Conservation (phyloP, 2,113 vertebrate species). For the Butorides virescens region DNA sequence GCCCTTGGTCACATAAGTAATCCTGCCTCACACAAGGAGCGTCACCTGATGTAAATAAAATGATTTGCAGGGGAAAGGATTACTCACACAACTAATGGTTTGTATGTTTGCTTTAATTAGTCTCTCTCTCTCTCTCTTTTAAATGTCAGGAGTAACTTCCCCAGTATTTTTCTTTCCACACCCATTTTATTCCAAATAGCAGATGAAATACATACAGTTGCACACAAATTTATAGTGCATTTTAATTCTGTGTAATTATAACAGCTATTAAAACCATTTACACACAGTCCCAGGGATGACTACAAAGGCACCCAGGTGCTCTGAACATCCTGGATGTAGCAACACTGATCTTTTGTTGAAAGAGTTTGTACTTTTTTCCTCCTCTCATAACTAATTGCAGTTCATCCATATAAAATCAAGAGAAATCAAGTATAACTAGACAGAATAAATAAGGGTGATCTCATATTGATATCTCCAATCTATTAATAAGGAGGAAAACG, state of each 20-base stretch:
- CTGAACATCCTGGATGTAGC: not conserved
- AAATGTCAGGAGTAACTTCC: not conserved
- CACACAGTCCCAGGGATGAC: not conserved
- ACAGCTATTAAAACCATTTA: not conserved
- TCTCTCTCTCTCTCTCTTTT: not conserved
- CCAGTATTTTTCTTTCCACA: not conserved
- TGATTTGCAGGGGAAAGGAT: conserved; percentile 5
- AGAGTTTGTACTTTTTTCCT: not conserved
- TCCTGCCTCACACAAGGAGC: not conserved
- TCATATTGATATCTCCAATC: not conserved
- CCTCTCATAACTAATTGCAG: not conserved
- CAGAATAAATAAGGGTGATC: not conserved
- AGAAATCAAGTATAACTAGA: not conserved
- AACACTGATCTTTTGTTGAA: not conserved
- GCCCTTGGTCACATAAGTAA: not conserved
- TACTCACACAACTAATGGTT: not conserved
- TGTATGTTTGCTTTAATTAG: not conserved
- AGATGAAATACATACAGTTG: not conserved
- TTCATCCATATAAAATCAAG: not conserved
- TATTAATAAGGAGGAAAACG: not conserved
- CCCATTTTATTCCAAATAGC: not conserved
- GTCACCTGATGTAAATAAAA: conserved; percentile 29
- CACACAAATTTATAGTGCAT: not conserved
- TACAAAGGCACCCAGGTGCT: not conserved
- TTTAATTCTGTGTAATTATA: not conserved